These are phyloP conservation scores for Trinorchestia longiramus DNA, from an alignment of 1,140 invertebrate genomes.

Conservation along the genomic window DNA sequence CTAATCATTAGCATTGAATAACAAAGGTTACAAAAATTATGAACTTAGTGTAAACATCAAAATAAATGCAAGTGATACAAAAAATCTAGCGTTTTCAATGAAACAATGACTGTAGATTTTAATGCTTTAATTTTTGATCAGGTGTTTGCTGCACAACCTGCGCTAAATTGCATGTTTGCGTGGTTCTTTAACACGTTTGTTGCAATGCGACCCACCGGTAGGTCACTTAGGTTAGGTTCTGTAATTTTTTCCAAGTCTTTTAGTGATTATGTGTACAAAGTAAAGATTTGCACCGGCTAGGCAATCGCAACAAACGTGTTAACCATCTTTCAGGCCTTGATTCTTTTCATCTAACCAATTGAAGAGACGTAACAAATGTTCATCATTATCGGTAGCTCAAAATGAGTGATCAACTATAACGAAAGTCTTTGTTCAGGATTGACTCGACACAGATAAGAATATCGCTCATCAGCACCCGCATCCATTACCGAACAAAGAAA, in stretches of 20 bases:
- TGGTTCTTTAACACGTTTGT: too few species aligned
- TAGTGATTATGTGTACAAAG: not conserved
- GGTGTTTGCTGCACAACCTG: too few species aligned
- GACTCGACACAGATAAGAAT: not conserved
- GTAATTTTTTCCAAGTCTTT: too few species aligned
- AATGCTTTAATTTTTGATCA: not conserved
- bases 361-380: not conserved
- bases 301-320: too few species aligned
- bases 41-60: not conserved
- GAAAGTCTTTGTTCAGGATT: slow-evolving; percentile 1
- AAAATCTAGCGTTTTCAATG: not conserved
- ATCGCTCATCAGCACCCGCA: not conserved
- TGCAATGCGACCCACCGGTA: too few species aligned
- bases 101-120: not conserved
- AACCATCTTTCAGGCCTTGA: not conserved
- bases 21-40: not conserved
- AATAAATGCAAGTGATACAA: not conserved
- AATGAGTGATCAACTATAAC: not conserved
- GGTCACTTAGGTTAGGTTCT: too few species aligned
- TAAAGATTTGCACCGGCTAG: too few species aligned
- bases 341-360: not conserved
- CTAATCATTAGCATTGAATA: not conserved
- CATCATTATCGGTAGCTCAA: not conserved
- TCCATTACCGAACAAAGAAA: not conserved
- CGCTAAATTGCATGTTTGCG: too few species aligned